Evolutionary conservation across 2,888 invertebrate species (phyloP), one percentile per base, ranked within the genome.

Genomic region (Cheilosia grossa): DNA sequence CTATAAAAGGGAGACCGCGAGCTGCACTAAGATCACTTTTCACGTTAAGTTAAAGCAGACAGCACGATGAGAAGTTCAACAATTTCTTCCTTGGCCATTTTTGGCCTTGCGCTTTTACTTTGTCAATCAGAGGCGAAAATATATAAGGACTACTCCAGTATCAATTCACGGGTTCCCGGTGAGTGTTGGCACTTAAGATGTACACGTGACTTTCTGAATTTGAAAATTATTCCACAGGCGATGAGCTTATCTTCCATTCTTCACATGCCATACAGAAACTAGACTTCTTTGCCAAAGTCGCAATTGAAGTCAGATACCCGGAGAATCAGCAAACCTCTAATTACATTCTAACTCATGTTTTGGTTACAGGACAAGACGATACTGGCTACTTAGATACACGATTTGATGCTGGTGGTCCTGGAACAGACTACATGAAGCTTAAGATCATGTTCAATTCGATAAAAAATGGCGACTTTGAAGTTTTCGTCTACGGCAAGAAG

Each of bases 401-500:
- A 44, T 64, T 74, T 1, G 74, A 79, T 17, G 17, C 13, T 1
- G 83, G 83, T 21, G 83, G 83, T 10, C 83, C 80, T 0, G 83
- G 83, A 21, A 1, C 30, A 0, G 83, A 83, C 37, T 40, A 17
- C 19, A 83, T 83, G 64, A 47, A 42, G 51, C n/a, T 74, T 19
- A 79, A 83, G 17, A 42, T 83, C 0, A 47, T 83, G 9, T 69
- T 83, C 10, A 42, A 79, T 21, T 83, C 79, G 3, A 70, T 83
- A 6, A 9, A 79, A 33, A 70, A 79, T 49, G 80, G 69, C 1
- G 44, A 83, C 17, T 83, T 75, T 40, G 30, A 79, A 19, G 13
- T 64, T 0, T 73, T 58, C n/a, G 17, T 80, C 10, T 83, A 83
- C 24, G 83, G 83, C 13, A 83, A 83, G 17, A 80, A 83, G 69